Base-by-base conservation (phyloP, 1,140 invertebrate species). In the Drosophila bocki region DNA sequence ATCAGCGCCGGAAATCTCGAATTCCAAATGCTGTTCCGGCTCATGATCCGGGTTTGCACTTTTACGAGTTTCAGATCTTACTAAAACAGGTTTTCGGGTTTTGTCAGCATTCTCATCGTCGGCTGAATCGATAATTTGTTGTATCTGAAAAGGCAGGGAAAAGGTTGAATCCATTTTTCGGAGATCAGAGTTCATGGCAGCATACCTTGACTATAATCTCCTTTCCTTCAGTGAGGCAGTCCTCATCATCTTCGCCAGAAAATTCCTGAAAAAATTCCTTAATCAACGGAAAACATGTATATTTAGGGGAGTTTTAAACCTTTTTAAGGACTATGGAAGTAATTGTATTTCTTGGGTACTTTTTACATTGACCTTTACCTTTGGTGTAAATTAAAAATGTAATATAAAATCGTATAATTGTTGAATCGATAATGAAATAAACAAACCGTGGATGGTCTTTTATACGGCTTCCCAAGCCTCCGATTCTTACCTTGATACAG, bases 181-280 rank as follows among this genome's bases (percentile, higher is more conserved):
- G 29, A 0, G 12, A 1, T 13, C 11, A 12, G 4, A 12, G n/a
- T n/a, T 35, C 3, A 1, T 2, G 12, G 7, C 3, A 15, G 15
- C 29, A 1, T 37, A 60, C 75, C 42, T 78, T 78, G 11, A 77
- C 74, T 37, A 78, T 78, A n/a, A 72, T 72, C 11, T 72, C 70
- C 17, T 60, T 60, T 47, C 67, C 70, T 12, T 72, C 68, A 22
- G 12, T 12, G 0, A 17, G 39, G 22, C 53, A 53, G 11, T 37
- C 48, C 2, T 13, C 48, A 6, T n/a, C 51, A 29, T 50, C 67
- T 12, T 19, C 42, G 8, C 22, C 17, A 3, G 69, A 59, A 29
- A 60, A 17, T 50, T 60, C 37, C n/a, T 72, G 63, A 29, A 70
- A 59, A 29, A 51, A 17, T 50, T 60, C 37, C n/a, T 72, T 56